Conservation (phyloP, 2,797 vertebrate species). For the Mastacembelus armatus region DNA sequence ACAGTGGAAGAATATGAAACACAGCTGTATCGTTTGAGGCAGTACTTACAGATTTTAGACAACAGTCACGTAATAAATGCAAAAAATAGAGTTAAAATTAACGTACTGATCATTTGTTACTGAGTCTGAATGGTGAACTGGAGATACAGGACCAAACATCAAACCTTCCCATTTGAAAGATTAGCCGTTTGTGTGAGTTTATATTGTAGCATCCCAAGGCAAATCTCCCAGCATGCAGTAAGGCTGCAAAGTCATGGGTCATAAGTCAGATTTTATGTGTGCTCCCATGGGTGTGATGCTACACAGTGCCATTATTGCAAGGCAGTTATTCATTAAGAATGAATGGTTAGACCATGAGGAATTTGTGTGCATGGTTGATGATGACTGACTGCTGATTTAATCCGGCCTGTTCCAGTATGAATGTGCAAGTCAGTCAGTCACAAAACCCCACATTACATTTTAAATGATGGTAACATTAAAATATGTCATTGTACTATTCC, state of each 20-base stretch:
- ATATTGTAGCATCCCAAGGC: background rate
- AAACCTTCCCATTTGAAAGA: too few relatives aligned
- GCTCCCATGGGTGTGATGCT: background rate
- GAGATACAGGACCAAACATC: background rate
- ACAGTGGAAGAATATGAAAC: too few relatives aligned
- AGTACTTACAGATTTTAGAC: too few relatives aligned
- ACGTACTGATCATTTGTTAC: background rate
- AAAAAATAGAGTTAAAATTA: background rate
- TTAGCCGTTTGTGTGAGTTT: background rate
- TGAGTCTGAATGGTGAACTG: background rate
- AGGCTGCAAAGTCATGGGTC: background rate
- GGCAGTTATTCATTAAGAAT: background rate
- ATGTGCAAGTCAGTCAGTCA: background rate
- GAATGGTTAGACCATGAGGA: background rate
- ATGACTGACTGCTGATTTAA: background rate
- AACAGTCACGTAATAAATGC: background rate
- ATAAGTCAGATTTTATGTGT: background rate
- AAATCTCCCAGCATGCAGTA: background rate
- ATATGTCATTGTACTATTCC: background rate
- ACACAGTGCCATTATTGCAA: background rate
- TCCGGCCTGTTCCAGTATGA: background rate
- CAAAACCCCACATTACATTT: background rate
- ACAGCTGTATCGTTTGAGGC: too few relatives aligned
- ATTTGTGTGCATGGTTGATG: slow-evolving; percentile 1
- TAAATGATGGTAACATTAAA: background rate